Conservation (phyloP, 2,113 vertebrate species). For the Sander lucioperca region DNA sequence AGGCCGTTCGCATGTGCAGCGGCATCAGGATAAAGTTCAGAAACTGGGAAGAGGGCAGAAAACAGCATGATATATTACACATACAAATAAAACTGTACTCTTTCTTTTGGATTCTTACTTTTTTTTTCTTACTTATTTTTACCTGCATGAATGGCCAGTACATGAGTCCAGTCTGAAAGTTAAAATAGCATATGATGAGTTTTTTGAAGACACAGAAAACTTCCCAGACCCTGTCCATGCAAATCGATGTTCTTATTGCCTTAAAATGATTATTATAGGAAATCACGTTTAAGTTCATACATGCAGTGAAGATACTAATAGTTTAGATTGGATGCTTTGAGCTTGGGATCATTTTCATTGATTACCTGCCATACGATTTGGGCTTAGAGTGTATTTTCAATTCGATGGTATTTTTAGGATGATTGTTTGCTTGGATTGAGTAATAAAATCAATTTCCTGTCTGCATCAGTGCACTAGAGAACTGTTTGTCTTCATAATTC, state of each 20-base stretch:
- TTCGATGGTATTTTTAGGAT: too few species aligned
- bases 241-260: background rate
- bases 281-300: background rate
- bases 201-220: background rate
- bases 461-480: background rate
- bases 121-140: conserved; percentile 52
- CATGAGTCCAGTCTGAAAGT: conserved; percentile 91
- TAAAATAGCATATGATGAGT: conserved; percentile 2
- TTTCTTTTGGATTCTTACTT: background rate
- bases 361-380: too few species aligned
- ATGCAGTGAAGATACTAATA: background rate
- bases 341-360: too few species aligned
- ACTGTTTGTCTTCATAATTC: too few species aligned
- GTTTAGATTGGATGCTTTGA: background rate
- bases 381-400: too few species aligned
- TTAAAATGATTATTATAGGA: background rate
- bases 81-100: background rate
- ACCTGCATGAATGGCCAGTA: conserved; percentile 98
- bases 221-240: too few species aligned
- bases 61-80: background rate
- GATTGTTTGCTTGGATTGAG: background rate
- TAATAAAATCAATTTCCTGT: background rate
- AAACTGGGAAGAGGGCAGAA: conserved; percentile 79
- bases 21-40: conserved; percentile 93
- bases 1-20: conserved; percentile 88